phyloP scores from a whole-genome alignment of 35 echinoderm and acorn worm species.

The Patiria miniata region DNA sequence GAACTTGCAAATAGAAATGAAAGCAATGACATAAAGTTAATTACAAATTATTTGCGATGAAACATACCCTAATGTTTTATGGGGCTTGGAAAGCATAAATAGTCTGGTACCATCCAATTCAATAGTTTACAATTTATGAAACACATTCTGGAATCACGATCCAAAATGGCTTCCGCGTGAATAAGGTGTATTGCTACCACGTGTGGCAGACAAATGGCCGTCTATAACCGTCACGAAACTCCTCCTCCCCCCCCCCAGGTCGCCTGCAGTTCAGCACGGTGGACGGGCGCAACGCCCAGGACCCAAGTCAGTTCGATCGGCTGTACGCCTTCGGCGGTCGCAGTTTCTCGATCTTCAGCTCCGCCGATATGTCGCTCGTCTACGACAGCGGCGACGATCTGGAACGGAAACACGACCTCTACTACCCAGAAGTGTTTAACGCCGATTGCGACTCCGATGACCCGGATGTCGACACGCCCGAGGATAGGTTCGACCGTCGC shows the following conservation, averaged over 20 bases:
- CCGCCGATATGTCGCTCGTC: slow-evolving; percentile 27
- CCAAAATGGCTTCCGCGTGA: no score
- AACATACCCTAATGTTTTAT: no score
- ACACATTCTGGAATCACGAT: no score
- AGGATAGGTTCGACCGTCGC: slow-evolving; percentile 61
- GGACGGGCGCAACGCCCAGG: slow-evolving; percentile 45
- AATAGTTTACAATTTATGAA: no score
- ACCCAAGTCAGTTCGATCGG: slow-evolving; percentile 43
- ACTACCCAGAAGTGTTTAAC: slow-evolving; percentile 83
- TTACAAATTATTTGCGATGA: no score
- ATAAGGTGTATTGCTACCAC: no score
- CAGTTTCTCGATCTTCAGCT: slow-evolving; percentile 61
- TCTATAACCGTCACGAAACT: no score
- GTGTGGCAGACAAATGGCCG: no score
- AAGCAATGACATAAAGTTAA: no score
- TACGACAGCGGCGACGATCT: slow-evolving; percentile 85
- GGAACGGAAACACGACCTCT: slow-evolving; percentile 46
- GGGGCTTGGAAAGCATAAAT: no score
- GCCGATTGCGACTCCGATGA: slow-evolving; percentile 60
- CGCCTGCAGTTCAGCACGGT: slow-evolving; percentile 69
- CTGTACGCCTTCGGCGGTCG: slow-evolving; percentile 60
- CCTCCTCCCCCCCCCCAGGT: slow-evolving; percentile 18
- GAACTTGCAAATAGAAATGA: no score
- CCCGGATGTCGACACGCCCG: slow-evolving; percentile 43
- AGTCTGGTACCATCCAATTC: no score